Evolutionary conservation across 2,888 invertebrate genomes (phyloP).

Genomic region (Falcaria lacertinaria): DNA sequence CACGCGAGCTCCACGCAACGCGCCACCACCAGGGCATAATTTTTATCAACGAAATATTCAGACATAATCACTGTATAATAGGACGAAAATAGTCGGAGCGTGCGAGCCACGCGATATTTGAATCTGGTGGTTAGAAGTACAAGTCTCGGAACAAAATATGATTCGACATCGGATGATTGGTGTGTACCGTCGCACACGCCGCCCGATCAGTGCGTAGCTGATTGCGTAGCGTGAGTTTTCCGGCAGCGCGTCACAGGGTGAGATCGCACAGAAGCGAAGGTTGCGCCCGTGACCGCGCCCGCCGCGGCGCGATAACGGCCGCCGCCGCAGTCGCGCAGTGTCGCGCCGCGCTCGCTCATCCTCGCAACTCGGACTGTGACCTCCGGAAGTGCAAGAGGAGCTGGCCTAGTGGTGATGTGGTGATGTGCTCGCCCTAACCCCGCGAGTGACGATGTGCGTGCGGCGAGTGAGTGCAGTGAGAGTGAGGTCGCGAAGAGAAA

Average conservation of each 20-base stretch:
- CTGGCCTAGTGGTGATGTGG: conserved; percentile 42
- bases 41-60: conserved; percentile 21
- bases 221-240: conserved; percentile 40
- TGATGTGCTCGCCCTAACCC: conserved; percentile 54
- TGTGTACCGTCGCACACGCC: conserved; percentile 31
- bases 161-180: conserved; percentile 20
- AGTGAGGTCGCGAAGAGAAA: conserved; percentile 54
- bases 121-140: background rate
- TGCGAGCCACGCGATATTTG: conserved; percentile 10
- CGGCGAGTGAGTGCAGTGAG: conserved; percentile 60
- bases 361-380: conserved; percentile 53
- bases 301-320: conserved; percentile 46
- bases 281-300: conserved; percentile 76
- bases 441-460: conserved; percentile 58
- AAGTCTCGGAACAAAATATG: conserved; percentile 14
- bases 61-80: conserved; percentile 22
- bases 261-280: conserved; percentile 69
- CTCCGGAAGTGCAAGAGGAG: conserved; percentile 17
- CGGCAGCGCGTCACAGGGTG: conserved; percentile 57
- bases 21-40: conserved; percentile 23
- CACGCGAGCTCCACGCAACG: conserved; percentile 56
- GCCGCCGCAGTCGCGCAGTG: conserved; percentile 55
- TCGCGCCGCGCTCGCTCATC: conserved; percentile 64
- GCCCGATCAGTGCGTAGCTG: conserved; percentile 31
- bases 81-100: conserved; percentile 12